Evolutionary conservation across 1,140 invertebrate genomes (phyloP), one percentile per base, ranked within the genome.

Genomic region (Kradibia gibbosae): DNA sequence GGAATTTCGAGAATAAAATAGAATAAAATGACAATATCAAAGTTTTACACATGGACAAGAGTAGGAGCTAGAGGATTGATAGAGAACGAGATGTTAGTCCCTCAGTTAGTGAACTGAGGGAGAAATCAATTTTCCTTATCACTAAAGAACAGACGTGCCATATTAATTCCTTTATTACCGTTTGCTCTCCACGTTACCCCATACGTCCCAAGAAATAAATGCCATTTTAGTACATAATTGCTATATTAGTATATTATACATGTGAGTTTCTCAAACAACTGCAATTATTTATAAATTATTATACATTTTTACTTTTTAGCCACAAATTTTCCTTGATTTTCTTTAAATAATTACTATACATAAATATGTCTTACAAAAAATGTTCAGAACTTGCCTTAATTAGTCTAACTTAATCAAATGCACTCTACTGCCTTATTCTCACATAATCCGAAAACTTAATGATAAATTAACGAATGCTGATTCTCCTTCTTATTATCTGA

Each of bases 81-180:
- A 36, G 73, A 75, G 48, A 36, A 65, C 53, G 67, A 28, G 36
- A 45, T 45, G 71, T 53, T n/a, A n/a, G n/a, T n/a, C n/a, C n/a
- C n/a, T n/a, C 25, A n/a, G 25, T 60, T 71, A 75, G 48, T 60
- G 53, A 62, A 42, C 53, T 39, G 78, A 83, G 87, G 87, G 85
- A 86, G 85, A 87, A 90, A 90, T 90, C 89, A 90, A 90, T 89
- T 90, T 89, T 85, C 87, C 87, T 90, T 90, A 90, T 90, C 89
- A 84, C 83, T 84, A 85, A 84, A 83, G 83, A 87, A 83, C 89
- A 90, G 89, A 83, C 88, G 83, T 84, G 83, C 80, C 83, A 83
- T 85, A 87, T 87, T 89, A 88, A 88, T 88, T 85, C 84, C 86
- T 85, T 88, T 88, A 87, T 85, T 86, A 84, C 85, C 86, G 84